A percentile compares a stretch with the other conserved stretches of the same genome.
These are phyloP conservation scores for Procavia capensis DNA, from an alignment of 2,113 vertebrate species.

Conservation along the genomic window DNA sequence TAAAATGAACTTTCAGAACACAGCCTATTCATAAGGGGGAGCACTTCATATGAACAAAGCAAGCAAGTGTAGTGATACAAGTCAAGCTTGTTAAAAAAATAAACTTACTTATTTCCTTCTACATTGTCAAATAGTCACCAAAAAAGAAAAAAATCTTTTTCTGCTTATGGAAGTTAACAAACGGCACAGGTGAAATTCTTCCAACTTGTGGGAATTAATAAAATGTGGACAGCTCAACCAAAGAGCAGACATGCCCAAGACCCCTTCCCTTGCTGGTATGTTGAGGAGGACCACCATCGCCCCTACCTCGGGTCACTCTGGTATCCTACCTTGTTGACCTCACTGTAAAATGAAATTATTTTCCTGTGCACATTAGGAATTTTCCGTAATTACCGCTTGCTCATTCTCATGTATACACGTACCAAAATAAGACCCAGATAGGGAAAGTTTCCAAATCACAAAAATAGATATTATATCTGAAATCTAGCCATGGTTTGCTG, in stretches of 20 bases:
- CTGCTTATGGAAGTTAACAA: background rate
- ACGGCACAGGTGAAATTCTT: background rate
- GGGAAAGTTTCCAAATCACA: background rate
- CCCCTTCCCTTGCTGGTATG: background rate
- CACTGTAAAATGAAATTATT: background rate
- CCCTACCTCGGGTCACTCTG: background rate
- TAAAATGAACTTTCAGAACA: constrained; percentile 27
- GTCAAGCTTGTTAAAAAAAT: background rate
- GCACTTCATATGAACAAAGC: background rate
- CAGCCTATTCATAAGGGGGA: background rate
- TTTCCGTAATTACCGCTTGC: background rate
- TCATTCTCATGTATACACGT: background rate
- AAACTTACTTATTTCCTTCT: background rate
- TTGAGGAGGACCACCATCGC: background rate
- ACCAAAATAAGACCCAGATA: background rate
- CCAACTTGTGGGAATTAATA: background rate
- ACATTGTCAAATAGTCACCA: background rate
- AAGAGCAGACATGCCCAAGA: background rate
- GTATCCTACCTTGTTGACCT: background rate
- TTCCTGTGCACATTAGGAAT: background rate
- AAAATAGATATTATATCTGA: background rate
- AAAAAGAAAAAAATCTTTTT: background rate
- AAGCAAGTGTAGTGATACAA: background rate
- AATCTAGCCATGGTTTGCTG: background rate
- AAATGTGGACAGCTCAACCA: background rate